Percentiles rank a stretch among this genome's conserved stretches.
phyloP scores from a whole-genome alignment of 2,888 invertebrate species.

The Pelosia muscerda region DNA sequence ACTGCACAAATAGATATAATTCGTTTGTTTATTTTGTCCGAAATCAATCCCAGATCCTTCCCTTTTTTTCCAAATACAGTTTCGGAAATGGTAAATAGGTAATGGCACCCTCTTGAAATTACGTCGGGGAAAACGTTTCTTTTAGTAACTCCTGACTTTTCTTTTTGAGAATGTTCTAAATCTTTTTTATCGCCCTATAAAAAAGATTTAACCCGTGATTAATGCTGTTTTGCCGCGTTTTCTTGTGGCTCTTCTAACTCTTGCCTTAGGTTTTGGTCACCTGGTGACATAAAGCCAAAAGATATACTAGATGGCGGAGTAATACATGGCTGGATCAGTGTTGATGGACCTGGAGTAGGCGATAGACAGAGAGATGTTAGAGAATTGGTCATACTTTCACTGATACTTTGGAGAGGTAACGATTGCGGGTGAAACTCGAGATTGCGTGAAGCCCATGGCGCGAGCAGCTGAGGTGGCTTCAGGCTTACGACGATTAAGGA shows the following conservation, averaged over 20 bases:
- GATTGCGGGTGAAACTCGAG: neutral
- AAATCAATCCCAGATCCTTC: too few species aligned
- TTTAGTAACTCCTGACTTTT: too few species aligned
- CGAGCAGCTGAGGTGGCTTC: neutral
- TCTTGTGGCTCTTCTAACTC: neutral
- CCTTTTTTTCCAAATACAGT: too few species aligned
- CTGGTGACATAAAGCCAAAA: neutral
- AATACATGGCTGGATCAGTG: neutral
- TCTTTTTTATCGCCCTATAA: too few species aligned
- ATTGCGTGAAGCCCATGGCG: neutral
- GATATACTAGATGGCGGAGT: neutral
- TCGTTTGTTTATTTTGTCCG: too few species aligned
- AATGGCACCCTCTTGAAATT: neutral
- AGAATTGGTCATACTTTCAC: neutral
- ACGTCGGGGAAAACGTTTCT: neutral
- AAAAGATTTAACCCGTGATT: neutral
- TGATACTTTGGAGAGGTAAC: neutral
- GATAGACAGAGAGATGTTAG: neutral
- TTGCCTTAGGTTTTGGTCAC: neutral
- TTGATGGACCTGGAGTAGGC: neutral
- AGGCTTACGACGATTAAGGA: neutral
- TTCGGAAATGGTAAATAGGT: too few species aligned
- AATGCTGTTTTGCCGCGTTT: neutral
- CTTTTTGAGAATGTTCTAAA: neutral
- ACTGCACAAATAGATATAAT: neutral